These are phyloP conservation scores for Centruroides vittatus DNA, from an alignment of 1,140 invertebrate genomes.

Conservation along the genomic window DNA sequence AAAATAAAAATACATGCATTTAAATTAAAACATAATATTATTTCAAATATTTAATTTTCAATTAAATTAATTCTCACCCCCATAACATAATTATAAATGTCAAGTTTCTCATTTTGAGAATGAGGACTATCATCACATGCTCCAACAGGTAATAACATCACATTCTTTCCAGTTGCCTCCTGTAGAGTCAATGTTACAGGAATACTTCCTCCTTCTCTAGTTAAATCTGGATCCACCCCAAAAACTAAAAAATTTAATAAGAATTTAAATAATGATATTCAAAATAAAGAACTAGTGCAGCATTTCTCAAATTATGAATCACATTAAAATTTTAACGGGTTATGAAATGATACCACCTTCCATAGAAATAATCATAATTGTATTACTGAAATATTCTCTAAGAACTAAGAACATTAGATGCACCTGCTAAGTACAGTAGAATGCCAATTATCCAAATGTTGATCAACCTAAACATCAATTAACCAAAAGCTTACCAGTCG, in stretches of 20 bases:
- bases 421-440: too few relatives aligned
- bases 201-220: conserved; percentile 89
- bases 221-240: conserved; percentile 83
- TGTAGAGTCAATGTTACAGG: conserved; percentile 83
- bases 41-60: background rate
- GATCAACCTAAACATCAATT: too few relatives aligned
- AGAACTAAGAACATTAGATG: too few relatives aligned
- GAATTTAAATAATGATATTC: background rate
- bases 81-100: conserved; percentile 82
- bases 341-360: too few relatives aligned
- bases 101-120: conserved; percentile 95
- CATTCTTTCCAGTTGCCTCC: conserved; percentile 80
- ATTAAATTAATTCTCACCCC: conserved; percentile 46
- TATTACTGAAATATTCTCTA: too few relatives aligned
- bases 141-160: conserved; percentile 74
- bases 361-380: too few relatives aligned
- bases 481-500: too few relatives aligned
- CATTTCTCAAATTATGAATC: too few relatives aligned
- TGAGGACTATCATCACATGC: conserved; percentile 91
- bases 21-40: background rate
- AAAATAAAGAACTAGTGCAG: too few relatives aligned
- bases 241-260: conserved; percentile 44
- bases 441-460: too few relatives aligned
- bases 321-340: too few relatives aligned
- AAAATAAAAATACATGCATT: conserved; percentile 30